Conservation (phyloP, 1,140 invertebrate genomes). For the Antheraea mylitta region DNA sequence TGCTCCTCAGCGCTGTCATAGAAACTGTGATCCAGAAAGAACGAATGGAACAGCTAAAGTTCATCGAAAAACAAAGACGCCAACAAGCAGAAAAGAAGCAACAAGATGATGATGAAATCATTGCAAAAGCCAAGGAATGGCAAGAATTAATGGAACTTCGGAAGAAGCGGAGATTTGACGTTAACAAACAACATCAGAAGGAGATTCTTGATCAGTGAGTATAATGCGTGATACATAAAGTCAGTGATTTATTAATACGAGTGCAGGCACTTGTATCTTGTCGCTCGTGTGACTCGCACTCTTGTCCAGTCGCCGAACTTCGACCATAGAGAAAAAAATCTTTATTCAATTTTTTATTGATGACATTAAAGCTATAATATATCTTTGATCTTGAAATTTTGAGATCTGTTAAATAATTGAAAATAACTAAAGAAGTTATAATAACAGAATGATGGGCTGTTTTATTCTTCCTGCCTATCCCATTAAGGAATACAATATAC, state of each 20-base stretch:
- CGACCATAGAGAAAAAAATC: no score
- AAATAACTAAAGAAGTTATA: no score
- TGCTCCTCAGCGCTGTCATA: slow-evolving; percentile 57
- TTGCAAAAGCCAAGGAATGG: slow-evolving; percentile 60
- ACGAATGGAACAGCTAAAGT: slow-evolving; percentile 63
- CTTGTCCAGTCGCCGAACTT: no score
- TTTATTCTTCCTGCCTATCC: no score
- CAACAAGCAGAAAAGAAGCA: slow-evolving; percentile 46
- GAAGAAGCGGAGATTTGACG: slow-evolving; percentile 46
- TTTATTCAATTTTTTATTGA: no score
- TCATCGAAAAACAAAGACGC: slow-evolving; percentile 45
- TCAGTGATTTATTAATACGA: background rate
- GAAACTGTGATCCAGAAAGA: slow-evolving; percentile 68
- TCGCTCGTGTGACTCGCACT: no score
- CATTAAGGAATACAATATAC: no score
- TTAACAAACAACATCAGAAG: slow-evolving; percentile 58
- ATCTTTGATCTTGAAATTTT: no score
- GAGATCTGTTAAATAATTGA: no score
- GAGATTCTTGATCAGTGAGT: slow-evolving; percentile 61
- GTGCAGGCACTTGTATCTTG: no score
- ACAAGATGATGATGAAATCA: slow-evolving; percentile 52
- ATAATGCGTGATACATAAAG: slow-evolving; percentile 3
- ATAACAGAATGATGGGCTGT: no score
- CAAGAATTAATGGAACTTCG: slow-evolving; percentile 42
- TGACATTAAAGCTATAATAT: background rate